Conservation (phyloP, 2,113 vertebrate species). For the Sinocyclocheilus anshuiensis region DNA sequence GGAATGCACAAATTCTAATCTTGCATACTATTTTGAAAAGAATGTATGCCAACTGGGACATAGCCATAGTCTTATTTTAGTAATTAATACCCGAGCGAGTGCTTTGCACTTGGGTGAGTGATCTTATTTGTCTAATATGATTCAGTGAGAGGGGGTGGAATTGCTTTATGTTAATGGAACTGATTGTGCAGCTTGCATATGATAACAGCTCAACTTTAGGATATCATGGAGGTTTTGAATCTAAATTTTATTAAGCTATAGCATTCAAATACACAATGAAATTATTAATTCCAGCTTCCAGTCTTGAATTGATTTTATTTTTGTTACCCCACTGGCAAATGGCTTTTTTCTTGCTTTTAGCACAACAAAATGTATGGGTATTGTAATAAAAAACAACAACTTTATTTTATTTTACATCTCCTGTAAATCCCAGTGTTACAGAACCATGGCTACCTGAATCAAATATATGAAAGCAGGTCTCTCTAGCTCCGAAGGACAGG, state of each 20-base stretch:
- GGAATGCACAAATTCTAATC: background rate
- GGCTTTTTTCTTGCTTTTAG: background rate
- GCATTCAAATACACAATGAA: background rate
- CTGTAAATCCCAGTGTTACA: background rate
- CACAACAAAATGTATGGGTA: background rate
- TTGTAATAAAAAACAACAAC: too few species aligned
- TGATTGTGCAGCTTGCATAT: constrained; percentile 65
- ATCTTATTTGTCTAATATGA: constrained; percentile 79
- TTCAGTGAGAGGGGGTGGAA: constrained; percentile 75
- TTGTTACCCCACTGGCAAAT: background rate
- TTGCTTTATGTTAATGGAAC: constrained; percentile 69
- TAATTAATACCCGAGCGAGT: constrained; percentile 78
- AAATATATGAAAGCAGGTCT: background rate
- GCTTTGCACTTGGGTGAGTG: constrained; percentile 74
- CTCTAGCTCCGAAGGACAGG: background rate
- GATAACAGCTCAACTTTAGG: constrained; percentile 67
- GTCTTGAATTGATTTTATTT: background rate
- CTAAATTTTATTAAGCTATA: constrained; percentile 49
- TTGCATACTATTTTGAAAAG: background rate
- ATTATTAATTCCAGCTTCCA: background rate
- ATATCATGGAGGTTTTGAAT: constrained; percentile 53
- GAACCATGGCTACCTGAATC: background rate
- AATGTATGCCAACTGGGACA: background rate
- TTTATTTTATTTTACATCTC: background rate
- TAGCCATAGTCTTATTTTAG: constrained; percentile 62